Evolutionary conservation across 2,888 invertebrate genomes (phyloP).

Genomic region (Brachypalpus laphriformis): DNA sequence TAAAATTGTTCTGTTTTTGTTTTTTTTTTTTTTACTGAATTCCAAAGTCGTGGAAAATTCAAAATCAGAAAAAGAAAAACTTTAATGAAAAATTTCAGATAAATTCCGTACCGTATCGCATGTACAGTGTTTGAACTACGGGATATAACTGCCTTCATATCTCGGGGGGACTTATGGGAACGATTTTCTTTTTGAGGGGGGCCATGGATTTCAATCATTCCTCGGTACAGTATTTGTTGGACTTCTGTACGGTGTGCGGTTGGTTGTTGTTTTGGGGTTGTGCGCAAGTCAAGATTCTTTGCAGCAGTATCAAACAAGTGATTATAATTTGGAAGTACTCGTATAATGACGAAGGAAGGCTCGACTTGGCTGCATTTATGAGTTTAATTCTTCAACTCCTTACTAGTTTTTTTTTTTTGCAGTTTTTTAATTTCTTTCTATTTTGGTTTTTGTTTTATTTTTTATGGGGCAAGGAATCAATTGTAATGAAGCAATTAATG

Average conservation of each 20-base stretch:
- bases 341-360: constrained; percentile 16
- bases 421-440: constrained; percentile 11
- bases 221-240: constrained; percentile 16
- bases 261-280: constrained; percentile 17
- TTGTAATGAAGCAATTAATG: constrained; percentile 60
- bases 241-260: background rate
- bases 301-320: constrained; percentile 73
- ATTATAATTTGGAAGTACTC: constrained; percentile 44
- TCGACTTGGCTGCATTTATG: constrained; percentile 53
- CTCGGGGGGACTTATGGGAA: constrained; percentile 40
- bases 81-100: background rate
- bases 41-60: background rate
- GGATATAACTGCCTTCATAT: constrained; percentile 66
- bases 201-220: constrained; percentile 65
- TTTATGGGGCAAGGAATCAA: constrained; percentile 42
- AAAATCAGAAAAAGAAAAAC: constrained; percentile 18
- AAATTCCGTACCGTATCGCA: constrained; percentile 48
- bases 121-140: constrained; percentile 59
- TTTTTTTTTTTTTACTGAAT: background rate
- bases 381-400: constrained; percentile 34
- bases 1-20: constrained; percentile 40
- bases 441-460: background rate
- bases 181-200: constrained; percentile 28
- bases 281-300: constrained; percentile 68
- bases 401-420: background rate